phyloP scores from a whole-genome alignment of 2,113 vertebrate species.

The Pluvialis apricaria region DNA sequence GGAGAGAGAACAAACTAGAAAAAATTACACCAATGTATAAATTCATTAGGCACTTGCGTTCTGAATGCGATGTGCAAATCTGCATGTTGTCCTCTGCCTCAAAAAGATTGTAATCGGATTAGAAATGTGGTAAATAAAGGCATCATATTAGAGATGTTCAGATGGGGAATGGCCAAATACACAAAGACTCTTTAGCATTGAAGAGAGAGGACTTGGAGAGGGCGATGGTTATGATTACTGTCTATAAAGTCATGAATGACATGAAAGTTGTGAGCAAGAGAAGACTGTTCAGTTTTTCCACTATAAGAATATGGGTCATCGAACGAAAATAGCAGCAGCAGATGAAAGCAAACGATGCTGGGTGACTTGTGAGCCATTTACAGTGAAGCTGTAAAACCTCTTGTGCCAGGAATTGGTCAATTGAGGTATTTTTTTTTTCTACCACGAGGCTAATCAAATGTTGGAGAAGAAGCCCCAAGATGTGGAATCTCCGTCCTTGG shows the following conservation, averaged over 20 bases:
- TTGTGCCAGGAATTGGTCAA: neutral
- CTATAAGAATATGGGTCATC: neutral
- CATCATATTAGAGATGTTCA: accelerated
- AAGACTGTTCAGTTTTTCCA: neutral
- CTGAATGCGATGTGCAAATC: accelerated
- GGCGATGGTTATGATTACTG: neutral
- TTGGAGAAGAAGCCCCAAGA: neutral
- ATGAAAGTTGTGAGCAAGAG: neutral
- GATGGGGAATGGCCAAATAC: accelerated
- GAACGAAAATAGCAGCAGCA: neutral
- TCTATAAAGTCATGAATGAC: neutral
- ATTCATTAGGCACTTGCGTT: neutral
- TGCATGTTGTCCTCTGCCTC: neutral
- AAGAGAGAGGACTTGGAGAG: neutral
- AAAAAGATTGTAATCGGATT: neutral
- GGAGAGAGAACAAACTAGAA: neutral
- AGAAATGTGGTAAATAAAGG: neutral
- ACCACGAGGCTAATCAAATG: neutral
- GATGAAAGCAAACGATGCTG: neutral
- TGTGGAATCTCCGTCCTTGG: neutral
- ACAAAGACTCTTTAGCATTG: neutral
- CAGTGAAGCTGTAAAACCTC: neutral
- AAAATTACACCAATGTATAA: accelerated
- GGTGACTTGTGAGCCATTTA: neutral
- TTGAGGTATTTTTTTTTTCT: neutral